Conservation (phyloP, 1,140 invertebrate species). For the Trachymyrmex cornetzi region DNA sequence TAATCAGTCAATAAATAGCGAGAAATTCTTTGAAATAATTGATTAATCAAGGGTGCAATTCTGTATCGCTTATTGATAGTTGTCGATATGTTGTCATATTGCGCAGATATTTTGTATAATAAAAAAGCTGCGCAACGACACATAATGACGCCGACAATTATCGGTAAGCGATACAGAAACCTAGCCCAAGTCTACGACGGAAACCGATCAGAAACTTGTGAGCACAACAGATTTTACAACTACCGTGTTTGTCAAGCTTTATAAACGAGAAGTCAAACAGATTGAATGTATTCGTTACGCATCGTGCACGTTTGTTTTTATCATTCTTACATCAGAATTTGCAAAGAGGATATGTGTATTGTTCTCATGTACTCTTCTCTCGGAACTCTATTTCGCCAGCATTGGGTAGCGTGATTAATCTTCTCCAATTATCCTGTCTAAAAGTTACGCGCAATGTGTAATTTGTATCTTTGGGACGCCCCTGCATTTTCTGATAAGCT, state of each 20-base stretch:
- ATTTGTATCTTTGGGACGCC: conserved; percentile 11
- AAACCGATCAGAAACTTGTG: background rate
- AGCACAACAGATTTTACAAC: conserved; percentile 25
- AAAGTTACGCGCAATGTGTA: background rate
- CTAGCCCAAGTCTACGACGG: too few species aligned
- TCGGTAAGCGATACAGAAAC: too few species aligned
- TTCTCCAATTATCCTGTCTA: background rate
- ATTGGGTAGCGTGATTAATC: background rate
- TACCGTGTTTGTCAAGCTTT: conserved; percentile 8
- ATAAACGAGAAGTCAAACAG: conserved; percentile 15
- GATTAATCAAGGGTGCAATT: too few species aligned
- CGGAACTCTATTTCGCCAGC: background rate
- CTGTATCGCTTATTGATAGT: too few species aligned
- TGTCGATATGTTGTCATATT: too few species aligned
- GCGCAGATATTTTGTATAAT: too few species aligned
- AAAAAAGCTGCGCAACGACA: too few species aligned
- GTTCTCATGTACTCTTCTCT: background rate
- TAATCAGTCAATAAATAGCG: conserved; percentile 12
- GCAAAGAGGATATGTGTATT: background rate
- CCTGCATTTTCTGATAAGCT: background rate
- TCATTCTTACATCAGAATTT: conserved; percentile 38
- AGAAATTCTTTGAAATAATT: conserved; percentile 16
- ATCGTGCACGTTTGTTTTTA: conserved; percentile 22
- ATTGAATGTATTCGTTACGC: conserved; percentile 18
- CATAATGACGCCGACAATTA: too few species aligned